Percentiles rank a stretch among this genome's conserved stretches.
phyloP scores from a whole-genome alignment of 2,888 invertebrate species.

The Orthosia gothica region DNA sequence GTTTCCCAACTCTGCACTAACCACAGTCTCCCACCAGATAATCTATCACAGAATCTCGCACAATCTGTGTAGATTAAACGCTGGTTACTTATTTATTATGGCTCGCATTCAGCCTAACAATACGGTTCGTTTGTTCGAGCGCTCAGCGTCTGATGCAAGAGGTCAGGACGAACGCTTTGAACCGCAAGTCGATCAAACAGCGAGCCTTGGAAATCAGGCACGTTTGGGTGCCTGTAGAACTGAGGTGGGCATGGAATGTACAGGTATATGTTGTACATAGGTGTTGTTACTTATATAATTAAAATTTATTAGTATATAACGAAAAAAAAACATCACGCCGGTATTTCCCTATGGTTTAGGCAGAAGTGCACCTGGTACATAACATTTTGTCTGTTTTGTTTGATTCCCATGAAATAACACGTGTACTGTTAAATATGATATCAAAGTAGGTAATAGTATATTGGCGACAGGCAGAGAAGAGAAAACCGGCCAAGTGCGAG shows the following conservation, averaged over 20 bases:
- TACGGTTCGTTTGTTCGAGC: constrained; percentile 64
- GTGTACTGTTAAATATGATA: too few relatives aligned
- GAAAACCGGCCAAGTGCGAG: too few relatives aligned
- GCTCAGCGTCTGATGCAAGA: constrained; percentile 42
- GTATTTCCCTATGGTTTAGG: too few relatives aligned
- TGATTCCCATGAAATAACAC: too few relatives aligned
- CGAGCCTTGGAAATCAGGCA: constrained; percentile 39
- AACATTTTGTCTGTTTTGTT: too few relatives aligned
- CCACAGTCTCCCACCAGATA: constrained; percentile 53
- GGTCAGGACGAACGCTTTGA: constrained; percentile 57
- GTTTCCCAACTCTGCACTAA: constrained; percentile 38
- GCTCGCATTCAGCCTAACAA: constrained; percentile 65
- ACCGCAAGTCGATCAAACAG: constrained; percentile 47
- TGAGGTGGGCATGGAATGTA: not conserved
- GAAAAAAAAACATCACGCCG: too few relatives aligned
- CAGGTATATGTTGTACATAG: not conserved
- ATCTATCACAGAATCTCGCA: constrained; percentile 76
- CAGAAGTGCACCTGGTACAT: too few relatives aligned
- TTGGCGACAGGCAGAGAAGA: too few relatives aligned
- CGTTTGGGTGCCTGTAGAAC: constrained; percentile 2
- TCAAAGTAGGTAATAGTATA: too few relatives aligned
- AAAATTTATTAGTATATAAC: not conserved
- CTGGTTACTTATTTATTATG: constrained; percentile 73
- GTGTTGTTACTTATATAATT: not conserved
- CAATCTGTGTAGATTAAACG: constrained; percentile 79